Evolutionary conservation across 2,113 vertebrate species (phyloP).

Genomic region (Pyxicephalus adspersus): DNA sequence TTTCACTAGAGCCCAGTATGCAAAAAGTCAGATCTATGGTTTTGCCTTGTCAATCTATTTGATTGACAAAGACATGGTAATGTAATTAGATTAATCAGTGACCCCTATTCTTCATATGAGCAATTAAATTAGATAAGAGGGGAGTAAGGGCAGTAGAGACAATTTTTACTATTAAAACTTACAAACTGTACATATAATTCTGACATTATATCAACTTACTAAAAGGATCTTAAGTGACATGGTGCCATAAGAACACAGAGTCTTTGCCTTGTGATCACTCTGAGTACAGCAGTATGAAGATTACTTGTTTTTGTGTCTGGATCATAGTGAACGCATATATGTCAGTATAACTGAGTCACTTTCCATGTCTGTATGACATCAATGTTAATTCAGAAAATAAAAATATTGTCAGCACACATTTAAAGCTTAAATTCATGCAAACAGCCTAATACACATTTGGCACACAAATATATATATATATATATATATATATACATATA

Average conservation of each 20-base stretch:
- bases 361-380: no score
- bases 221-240: not conserved
- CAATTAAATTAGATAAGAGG: constrained; percentile 28
- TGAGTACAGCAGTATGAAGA: not conserved
- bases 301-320: not conserved
- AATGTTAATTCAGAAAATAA: no score
- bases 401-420: no score
- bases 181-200: not conserved
- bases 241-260: no score
- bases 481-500: no score
- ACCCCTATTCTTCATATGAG: constrained; percentile 17
- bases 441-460: no score
- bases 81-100: constrained; percentile 28
- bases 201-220: not conserved
- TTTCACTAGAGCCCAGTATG: not conserved
- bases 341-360: no score
- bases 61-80: constrained; percentile 31
- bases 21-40: not conserved
- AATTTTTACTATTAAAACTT: not conserved
- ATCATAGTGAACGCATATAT: not conserved
- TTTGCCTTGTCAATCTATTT: constrained; percentile 25
- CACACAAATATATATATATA: no score
- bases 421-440: no score
- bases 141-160: not conserved
- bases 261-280: not conserved